phyloP scores from a whole-genome alignment of 1,140 invertebrate species.

The Sinella curviseta region DNA sequence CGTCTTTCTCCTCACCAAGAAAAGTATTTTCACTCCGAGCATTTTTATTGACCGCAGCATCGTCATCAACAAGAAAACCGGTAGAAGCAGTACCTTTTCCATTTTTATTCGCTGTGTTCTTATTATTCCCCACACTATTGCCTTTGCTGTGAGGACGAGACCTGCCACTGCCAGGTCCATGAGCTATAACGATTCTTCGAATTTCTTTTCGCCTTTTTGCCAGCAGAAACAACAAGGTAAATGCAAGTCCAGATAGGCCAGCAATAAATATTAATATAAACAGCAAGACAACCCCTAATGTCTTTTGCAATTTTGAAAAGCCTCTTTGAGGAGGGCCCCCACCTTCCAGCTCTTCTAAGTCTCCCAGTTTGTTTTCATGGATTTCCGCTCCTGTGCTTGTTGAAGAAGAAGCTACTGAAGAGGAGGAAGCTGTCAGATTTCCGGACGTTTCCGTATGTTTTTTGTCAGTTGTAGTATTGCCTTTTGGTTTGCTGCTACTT shows the following conservation, averaged over 20 bases:
- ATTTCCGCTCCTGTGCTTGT: constrained; percentile 2
- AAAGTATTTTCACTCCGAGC: background rate
- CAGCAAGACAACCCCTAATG: constrained; percentile 39
- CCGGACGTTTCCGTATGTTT: background rate
- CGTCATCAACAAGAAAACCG: background rate
- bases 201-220: constrained; percentile 9
- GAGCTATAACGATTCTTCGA: constrained; percentile 5
- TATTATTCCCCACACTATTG: background rate
- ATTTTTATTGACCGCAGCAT: constrained; percentile 2
- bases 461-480: background rate
- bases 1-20: background rate
- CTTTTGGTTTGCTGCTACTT: background rate
- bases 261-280: constrained; percentile 47
- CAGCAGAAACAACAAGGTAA: constrained; percentile 21
- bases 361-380: constrained; percentile 22
- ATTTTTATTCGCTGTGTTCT: background rate
- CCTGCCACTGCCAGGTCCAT: background rate
- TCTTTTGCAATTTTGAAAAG: constrained; percentile 37
- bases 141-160: background rate
- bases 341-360: background rate
- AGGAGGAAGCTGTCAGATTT: constrained; percentile 33
- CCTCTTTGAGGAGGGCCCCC: background rate
- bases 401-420: no score
- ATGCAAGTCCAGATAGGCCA: constrained; percentile 24
- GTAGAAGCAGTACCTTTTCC: background rate